These are phyloP conservation scores for Notodonta dromedarius DNA, from an alignment of 2,888 invertebrate species.

Conservation along the genomic window DNA sequence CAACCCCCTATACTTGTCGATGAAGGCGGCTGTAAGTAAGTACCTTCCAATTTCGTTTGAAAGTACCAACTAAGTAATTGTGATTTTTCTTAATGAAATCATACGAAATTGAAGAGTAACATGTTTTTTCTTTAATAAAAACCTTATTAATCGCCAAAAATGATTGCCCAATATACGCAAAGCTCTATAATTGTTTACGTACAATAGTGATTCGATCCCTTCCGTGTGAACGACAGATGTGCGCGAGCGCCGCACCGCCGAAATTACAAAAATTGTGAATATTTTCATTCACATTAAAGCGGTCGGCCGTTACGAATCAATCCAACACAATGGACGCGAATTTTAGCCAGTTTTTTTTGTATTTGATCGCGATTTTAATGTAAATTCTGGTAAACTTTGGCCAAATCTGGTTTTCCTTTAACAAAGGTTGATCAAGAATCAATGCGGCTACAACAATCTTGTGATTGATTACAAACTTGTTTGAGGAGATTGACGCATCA, in stretches of 20 bases:
- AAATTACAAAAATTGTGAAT: slow-evolving; percentile 82
- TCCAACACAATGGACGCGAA: slow-evolving; percentile 76
- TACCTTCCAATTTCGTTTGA: too few relatives aligned
- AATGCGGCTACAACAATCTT: slow-evolving; percentile 76
- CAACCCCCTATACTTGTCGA: too few relatives aligned
- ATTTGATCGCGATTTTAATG: slow-evolving; percentile 78
- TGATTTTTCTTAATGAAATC: too few relatives aligned
- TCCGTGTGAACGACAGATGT: slow-evolving; percentile 81
- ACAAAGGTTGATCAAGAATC: slow-evolving; percentile 73
- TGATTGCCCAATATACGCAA: slow-evolving; percentile 32
- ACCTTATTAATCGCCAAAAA: slow-evolving; percentile 15
- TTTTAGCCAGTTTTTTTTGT: slow-evolving; percentile 76
- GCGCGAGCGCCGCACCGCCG: slow-evolving; percentile 64
- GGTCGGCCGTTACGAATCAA: slow-evolving; percentile 83
- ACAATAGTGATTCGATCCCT: slow-evolving; percentile 63
- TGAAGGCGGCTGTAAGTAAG: too few relatives aligned
- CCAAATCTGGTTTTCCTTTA: slow-evolving; percentile 70
- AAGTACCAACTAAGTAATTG: too few relatives aligned
- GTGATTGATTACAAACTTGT: slow-evolving; percentile 83
- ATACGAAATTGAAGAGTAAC: background rate
- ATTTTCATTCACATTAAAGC: slow-evolving; percentile 80
- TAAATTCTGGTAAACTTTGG: slow-evolving; percentile 77
- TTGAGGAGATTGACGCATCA: slow-evolving; percentile 71
- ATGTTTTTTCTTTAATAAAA: background rate
- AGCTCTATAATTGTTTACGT: slow-evolving; percentile 48